Conservation (phyloP, 2,113 vertebrate genomes). For the Orcinus orca region DNA sequence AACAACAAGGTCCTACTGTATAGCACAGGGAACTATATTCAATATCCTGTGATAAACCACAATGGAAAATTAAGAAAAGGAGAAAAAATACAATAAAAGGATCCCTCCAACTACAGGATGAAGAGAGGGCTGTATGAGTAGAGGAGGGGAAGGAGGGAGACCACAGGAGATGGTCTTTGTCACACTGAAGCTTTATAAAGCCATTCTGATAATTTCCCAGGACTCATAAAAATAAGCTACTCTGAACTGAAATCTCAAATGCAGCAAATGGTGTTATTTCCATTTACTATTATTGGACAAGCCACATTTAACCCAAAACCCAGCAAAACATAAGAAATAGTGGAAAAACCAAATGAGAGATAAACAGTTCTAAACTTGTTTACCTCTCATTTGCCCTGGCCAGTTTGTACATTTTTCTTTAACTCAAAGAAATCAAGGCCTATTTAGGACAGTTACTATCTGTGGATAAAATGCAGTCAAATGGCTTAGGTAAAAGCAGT, state of each 20-base stretch:
- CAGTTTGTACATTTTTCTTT: conserved; percentile 6
- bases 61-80: background rate
- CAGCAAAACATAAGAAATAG: background rate
- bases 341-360: conserved; percentile 16
- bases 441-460: background rate
- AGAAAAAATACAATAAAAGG: background rate
- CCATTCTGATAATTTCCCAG: background rate
- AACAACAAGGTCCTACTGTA: background rate
- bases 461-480: background rate
- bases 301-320: background rate
- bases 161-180: background rate
- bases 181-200: background rate
- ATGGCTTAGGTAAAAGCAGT: background rate
- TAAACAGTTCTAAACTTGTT: background rate
- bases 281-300: background rate
- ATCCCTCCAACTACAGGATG: background rate
- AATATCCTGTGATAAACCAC: background rate
- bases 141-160: background rate
- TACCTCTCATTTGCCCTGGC: background rate
- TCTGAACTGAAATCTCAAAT: conserved; percentile 40
- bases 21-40: background rate
- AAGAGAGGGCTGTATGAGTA: background rate
- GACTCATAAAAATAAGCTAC: conserved; percentile 21
- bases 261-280: background rate
- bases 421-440: conserved; percentile 2